A percentile compares a stretch with the other conserved stretches of the same genome.
Evolutionary conservation across 2,888 invertebrate genomes (phyloP).

Genomic region (Nymphalis polychloros): DNA sequence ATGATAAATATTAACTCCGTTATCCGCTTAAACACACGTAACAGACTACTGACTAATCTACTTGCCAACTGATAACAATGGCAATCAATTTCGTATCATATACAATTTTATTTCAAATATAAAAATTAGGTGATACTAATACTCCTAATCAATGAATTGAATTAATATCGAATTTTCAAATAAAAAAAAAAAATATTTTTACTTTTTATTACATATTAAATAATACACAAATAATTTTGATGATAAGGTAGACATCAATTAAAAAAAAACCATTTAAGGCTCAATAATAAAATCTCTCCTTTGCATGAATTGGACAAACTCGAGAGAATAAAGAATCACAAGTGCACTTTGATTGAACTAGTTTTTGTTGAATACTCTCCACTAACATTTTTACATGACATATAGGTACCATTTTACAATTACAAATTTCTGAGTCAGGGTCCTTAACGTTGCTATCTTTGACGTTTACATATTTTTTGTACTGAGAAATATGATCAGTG

Average conservation of each 20-base stretch:
- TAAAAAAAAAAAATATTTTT: too few relatives aligned
- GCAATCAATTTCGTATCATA: conserved; percentile 26
- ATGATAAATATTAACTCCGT: background rate
- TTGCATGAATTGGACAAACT: conserved; percentile 68
- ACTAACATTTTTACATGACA: conserved; percentile 76
- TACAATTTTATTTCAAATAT: conserved; percentile 13
- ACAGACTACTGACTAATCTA: conserved; percentile 26
- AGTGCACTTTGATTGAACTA: conserved; percentile 61
- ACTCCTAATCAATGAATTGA: background rate
- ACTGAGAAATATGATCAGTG: conserved; percentile 37
- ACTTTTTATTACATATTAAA: too few relatives aligned
- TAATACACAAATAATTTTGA: too few relatives aligned
- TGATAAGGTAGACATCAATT: background rate
- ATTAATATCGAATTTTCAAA: background rate
- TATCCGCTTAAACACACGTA: conserved; percentile 9
- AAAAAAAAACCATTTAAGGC: background rate
- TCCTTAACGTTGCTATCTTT: conserved; percentile 14
- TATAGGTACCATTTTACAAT: conserved; percentile 67
- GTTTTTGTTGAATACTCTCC: conserved; percentile 65
- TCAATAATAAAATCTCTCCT: conserved; percentile 27
- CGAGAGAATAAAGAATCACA: conserved; percentile 64
- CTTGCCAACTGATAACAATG: conserved; percentile 21
- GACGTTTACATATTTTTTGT: conserved; percentile 35
- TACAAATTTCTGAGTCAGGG: conserved; percentile 46
- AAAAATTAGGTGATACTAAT: conserved; percentile 5